Base-by-base conservation (phyloP, 2,888 invertebrate species). In the Chrysolina haemoptera region DNA sequence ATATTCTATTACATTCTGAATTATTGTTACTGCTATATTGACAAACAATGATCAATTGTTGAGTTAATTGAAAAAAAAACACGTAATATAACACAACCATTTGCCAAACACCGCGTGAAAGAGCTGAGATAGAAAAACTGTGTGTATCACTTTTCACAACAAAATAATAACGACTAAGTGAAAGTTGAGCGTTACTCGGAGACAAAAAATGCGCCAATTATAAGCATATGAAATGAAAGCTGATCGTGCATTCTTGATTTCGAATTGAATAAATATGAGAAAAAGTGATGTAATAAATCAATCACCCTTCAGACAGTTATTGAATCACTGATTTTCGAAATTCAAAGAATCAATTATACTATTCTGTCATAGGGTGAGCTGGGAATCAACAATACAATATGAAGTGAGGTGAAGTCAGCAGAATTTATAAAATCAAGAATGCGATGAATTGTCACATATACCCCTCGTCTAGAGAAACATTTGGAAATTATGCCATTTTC, bases 161-260 rank as follows among this genome's bases (percentile, higher is more conserved):
- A 35, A 59, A 16, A 14, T 50, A 59, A n/a, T 59, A 35, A 59
- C 27, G n/a, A 53, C 53, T 10, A 18, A 59, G 59, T 59, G 59
- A 59, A 59, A 59, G 59, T 59, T 35, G n/a, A 59, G n/a, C 14
- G 59, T 59, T n/a, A 27, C 35, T 35, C 35, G 3, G 59, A 59
- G 35, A 59, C 59, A 59, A 59, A 59, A 59, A 59, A 59, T 27
- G 59, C 59, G 59, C 59, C 59, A 35, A 59, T 59, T 59, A 55
- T 12, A 11, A 18, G 55, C n/a, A 48, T 48, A 59, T 35, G 59
- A 59, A 59, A 59, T 35, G 59, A 59, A 59, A 59, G 59, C 35
- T 59, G 59, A 59, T 59, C 14, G 43, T 43, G 43, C 43, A 43
- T 43, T 43, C 14, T 14, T 14, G 43, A 12, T 43, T 43, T 11